Base-by-base conservation (phyloP, 2,113 vertebrate species). In the Trematomus loennbergii region DNA sequence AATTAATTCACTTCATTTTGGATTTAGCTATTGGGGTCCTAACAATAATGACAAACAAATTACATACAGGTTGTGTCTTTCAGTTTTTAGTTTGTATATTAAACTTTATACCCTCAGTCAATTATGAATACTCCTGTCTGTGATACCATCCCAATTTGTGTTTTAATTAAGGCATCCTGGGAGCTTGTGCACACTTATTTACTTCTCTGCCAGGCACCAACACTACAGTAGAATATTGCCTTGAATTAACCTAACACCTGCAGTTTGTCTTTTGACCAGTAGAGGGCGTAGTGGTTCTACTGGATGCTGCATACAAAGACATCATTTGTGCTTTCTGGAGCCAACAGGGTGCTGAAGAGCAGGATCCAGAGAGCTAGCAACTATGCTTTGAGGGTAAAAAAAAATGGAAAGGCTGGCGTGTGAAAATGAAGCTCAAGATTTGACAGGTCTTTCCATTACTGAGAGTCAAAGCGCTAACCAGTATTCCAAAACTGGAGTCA, bases 211-310 rank as follows among this genome's bases (percentile, higher is more conserved):
- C 53, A 74, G 52, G 40, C 40, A 46, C 36, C n/a, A 40, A 43
- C 63, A 33, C 55, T 3, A 13, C 45, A 49, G 54, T 22, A 11
- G 20, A 58, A 18, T 7, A 13, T 36, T 40, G 33, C 18, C 54
- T 57, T 20, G 11, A 36, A 75, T 48, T 73, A 5, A 20, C 11
- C 1, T 29, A 0, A 11, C 7, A 15, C 43, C 48, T 92, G 91
- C 73, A 68, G 59, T 89, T 78, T 46, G 13, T 36, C 18, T 22
- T 84, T 53, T 5, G 1, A 40, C 86, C 93, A 88, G 81, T 53
- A 90, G 93, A 89, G 93, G 85, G 89, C 58, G 72, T 2, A 64
- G 43, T 87, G 59, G 88, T 64, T 88, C 87, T 72, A 75, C 73
- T 62, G 29, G 67, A 84, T 18, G 4, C 29, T 22, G 2, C 20